Base-by-base conservation (phyloP, 2,888 invertebrate species). In the Octodonta nipae region DNA sequence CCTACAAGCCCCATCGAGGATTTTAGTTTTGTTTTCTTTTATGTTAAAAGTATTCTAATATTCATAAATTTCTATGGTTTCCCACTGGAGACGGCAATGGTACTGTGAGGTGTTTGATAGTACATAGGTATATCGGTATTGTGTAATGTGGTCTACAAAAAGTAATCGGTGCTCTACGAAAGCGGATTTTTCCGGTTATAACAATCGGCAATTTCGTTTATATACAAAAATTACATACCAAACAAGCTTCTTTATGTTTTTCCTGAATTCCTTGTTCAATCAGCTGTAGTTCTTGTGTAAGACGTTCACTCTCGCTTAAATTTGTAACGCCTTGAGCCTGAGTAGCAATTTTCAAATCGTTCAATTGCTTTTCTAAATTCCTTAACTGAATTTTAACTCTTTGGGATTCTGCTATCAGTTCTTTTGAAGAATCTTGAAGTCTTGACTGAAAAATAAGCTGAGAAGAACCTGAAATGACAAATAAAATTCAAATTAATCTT, bases 241-340 rank as follows among this genome's bases (percentile, higher is more conserved):
- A 45, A 43, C 66, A 63, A 26, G 70, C 66, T 43, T 72, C 72
- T 38, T 70, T 71, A 42, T 74, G 71, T 45, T 70, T 70, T 44
- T 73, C 72, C 33, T 69, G 63, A 41, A 74, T 73, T 15, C 71
- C 72, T 40, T 72, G 71, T 47, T 74, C 72, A 14, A 74, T 71
- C 48, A 71, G 57, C 40, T 70, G 69, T 33, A 73, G 55, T 48
- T 74, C 73, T 46, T 72, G 71, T 6, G 70, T 65, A 17, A 74
- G 54, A 36, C 69, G 58, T 40, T 74, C 72, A 11, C 70, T 66
- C 43, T 73, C 71, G 35, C 56, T 64, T 32, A 70, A 56, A 7
- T 61, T 63, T 7, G 66, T 63, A 20, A 68, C 61, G 13, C 55
- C 55, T 29, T 62, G 68, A 44, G 71, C 55, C 28, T 62, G 68